phyloP scores from a whole-genome alignment of 2,797 vertebrate genomes.

The Varecia variegata region DNA sequence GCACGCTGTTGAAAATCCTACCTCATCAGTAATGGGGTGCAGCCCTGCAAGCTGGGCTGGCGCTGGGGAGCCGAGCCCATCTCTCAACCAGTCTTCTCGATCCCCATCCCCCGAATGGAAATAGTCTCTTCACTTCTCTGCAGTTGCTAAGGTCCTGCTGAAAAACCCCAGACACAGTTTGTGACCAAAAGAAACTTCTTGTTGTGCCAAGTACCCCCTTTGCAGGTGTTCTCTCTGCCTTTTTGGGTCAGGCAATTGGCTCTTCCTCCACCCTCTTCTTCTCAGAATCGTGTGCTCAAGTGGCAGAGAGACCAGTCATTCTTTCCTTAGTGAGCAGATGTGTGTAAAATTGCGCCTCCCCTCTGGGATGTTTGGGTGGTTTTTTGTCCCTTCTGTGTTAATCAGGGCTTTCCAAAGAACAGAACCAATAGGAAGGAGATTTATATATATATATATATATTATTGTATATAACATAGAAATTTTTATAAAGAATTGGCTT shows the following conservation, averaged over 20 bases:
- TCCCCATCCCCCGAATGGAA: background rate
- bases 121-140: background rate
- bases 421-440: background rate
- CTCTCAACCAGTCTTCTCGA: background rate
- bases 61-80: background rate
- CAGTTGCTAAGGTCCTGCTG: background rate
- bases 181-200: background rate
- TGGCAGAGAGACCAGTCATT: background rate
- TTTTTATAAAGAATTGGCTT: background rate
- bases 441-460: background rate
- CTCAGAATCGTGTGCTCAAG: background rate
- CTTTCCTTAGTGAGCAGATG: background rate
- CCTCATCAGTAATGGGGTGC: background rate
- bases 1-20: background rate
- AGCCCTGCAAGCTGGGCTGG: background rate
- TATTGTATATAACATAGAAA: background rate
- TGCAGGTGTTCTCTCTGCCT: background rate
- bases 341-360: background rate
- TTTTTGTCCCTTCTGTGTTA: background rate
- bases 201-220: background rate
- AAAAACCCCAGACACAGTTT: background rate
- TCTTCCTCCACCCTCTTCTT: background rate
- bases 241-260: background rate
- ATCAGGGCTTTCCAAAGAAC: background rate
- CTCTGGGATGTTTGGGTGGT: background rate